Evolutionary conservation across 92 coral and sea anemone genomes (phyloP), one percentile per base, ranked within the genome.

Genomic region (Pocillopora grandis): DNA sequence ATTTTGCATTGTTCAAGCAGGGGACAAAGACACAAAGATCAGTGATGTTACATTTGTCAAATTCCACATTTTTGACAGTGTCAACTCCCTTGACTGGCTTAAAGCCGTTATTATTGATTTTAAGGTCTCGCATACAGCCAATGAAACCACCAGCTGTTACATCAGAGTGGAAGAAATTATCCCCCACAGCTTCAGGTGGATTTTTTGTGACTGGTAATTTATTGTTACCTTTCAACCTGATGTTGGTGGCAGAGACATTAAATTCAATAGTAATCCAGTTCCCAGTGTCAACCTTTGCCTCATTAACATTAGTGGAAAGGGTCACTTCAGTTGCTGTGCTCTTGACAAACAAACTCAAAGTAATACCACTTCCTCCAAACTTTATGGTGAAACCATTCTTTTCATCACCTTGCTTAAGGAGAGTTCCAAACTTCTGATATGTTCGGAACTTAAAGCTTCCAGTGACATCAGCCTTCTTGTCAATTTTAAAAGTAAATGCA

Each of bases 1-100:
- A 94, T 13, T 48, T 82, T 21, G 93, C 95, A 5, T 72, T 76
- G 62, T 94, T 85, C 86, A 87, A 57, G 80, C 98, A 94, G 70
- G 89, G 89, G 71, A 84, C 89, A 18, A 92, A 94, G 58, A 85
- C 70, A 70, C 98, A 94, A 82, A 92, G 87, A 57, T 94, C 98
- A 21, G 90, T 94, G 84, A 94, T 87, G 73, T 94, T 91, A 65
- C 98, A 94, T 31, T 62, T 87, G 11, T 72, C 73, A 20, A 37
- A 23, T 18, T 80, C 87, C 12, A 79, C 90, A 1, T 71, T 76
- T 13, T 78, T 86, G 10, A 78, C 70, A 3, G 37, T 18, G 20
- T 87, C 78, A 62, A 14, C 82, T 66, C 71, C 36, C 19, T 55
- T 52, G 16, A 16, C 12, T 77, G 58, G 73, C 13, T 23, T 76